Evolutionary conservation across 2,797 vertebrate species (phyloP).

Genomic region (Centropyge bicolor): DNA sequence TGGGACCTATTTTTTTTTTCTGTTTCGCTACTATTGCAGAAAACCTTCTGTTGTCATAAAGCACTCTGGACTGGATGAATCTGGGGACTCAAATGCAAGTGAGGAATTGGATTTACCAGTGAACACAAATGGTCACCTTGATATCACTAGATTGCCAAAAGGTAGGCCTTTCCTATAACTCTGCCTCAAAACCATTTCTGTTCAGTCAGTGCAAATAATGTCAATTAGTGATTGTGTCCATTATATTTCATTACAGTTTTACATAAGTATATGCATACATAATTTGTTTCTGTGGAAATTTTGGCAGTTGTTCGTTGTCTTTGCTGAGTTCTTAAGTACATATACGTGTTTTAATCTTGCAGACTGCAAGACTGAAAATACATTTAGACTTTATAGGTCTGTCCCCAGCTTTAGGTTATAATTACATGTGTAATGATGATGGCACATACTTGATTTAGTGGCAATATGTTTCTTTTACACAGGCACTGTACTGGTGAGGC

Average conservation of each 20-base stretch:
- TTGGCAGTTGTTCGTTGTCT: neutral
- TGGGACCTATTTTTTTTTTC: neutral
- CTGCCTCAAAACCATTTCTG: neutral
- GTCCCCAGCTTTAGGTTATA: neutral
- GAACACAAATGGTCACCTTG: constrained; percentile 89
- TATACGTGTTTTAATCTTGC: neutral
- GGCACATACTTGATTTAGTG: neutral
- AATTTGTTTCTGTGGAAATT: too few relatives aligned
- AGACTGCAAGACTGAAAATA: neutral
- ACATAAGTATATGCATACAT: neutral
- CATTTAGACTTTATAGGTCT: too few relatives aligned
- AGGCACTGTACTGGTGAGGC: constrained; percentile 96
- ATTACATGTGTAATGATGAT: neutral
- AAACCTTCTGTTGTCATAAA: constrained; percentile 95
- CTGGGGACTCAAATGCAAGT: constrained; percentile 89
- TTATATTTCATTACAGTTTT: neutral
- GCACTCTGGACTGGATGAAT: constrained; percentile 94
- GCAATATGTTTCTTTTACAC: constrained; percentile 59
- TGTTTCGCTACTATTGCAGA: constrained; percentile 77
- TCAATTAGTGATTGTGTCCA: neutral
- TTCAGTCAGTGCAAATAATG: neutral
- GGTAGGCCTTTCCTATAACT: constrained; percentile 79
- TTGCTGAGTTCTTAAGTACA: neutral
- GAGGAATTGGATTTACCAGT: constrained; percentile 86
- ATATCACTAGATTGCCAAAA: constrained; percentile 94